These are phyloP conservation scores for Cotesia typhae DNA, from an alignment of 1,140 invertebrate genomes.

Conservation along the genomic window DNA sequence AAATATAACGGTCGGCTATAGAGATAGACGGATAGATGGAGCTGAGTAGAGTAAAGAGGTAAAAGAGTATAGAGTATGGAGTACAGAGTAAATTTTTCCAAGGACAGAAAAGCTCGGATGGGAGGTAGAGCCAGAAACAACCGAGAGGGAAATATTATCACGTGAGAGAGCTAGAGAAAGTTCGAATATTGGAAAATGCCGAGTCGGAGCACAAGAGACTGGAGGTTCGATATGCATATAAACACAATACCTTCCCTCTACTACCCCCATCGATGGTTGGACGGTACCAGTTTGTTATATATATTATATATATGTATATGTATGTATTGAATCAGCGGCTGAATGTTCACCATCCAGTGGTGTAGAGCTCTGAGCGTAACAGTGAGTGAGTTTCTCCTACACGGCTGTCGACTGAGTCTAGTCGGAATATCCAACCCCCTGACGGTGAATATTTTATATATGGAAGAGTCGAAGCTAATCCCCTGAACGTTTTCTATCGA, in stretches of 20 bases:
- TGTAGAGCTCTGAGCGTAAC: no score
- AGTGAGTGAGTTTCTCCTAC: slow-evolving; percentile 31
- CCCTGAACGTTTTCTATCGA: slow-evolving; percentile 32
- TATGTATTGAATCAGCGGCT: slow-evolving; percentile 33
- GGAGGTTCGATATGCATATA: slow-evolving; percentile 55
- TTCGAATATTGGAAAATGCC: slow-evolving; percentile 60
- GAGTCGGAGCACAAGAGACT: slow-evolving; percentile 48
- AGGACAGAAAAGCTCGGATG: slow-evolving; percentile 39
- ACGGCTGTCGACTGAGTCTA: slow-evolving; percentile 32
- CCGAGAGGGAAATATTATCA: not conserved
- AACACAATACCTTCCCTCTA: slow-evolving; percentile 52
- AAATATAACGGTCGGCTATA: slow-evolving; percentile 53
- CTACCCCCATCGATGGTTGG: slow-evolving; percentile 29
- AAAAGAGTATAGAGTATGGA: slow-evolving; percentile 6
- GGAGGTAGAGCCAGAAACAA: slow-evolving; percentile 28
- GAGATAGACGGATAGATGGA: not conserved
- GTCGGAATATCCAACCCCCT: slow-evolving; percentile 38
- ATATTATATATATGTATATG: not conserved
- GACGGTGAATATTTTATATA: slow-evolving; percentile 56
- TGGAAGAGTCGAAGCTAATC: slow-evolving; percentile 35
- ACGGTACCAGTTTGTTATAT: not conserved
- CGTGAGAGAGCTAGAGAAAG: slow-evolving; percentile 47
- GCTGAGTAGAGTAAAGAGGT: slow-evolving; percentile 18
- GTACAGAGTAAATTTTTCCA: slow-evolving; percentile 22
- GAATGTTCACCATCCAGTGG: slow-evolving; percentile 18